Evolutionary conservation across 2,113 vertebrate genomes (phyloP).

Genomic region (Hassar affinis): DNA sequence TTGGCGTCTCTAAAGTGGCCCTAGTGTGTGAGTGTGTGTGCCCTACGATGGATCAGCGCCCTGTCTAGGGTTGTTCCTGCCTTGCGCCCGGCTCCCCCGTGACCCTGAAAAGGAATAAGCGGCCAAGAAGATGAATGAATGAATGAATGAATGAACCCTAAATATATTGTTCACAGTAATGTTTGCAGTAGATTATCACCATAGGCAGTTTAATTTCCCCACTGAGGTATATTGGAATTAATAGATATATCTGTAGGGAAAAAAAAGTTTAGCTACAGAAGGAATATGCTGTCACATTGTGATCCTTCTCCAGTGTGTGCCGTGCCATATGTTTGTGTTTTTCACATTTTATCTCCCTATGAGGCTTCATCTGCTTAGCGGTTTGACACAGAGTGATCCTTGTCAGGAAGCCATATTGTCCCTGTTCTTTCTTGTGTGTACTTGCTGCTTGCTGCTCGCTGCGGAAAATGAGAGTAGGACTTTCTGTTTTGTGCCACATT

Average conservation of each 20-base stretch:
- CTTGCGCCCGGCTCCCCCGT: too few species aligned
- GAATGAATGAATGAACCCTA: too few species aligned
- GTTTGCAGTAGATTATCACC: background rate
- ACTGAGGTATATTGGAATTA: background rate
- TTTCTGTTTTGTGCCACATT: slow-evolving; percentile 27
- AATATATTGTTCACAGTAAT: too few species aligned
- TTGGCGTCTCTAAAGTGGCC: too few species aligned
- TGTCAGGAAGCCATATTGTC: slow-evolving; percentile 38
- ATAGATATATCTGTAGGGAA: background rate
- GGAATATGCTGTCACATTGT: background rate
- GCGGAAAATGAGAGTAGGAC: background rate
- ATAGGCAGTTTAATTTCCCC: background rate
- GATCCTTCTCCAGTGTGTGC: background rate
- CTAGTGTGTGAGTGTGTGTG: too few species aligned
- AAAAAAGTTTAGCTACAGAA: background rate
- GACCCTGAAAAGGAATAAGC: too few species aligned
- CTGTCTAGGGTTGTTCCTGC: too few species aligned
- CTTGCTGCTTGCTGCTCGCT: too few species aligned
- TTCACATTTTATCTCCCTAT: background rate
- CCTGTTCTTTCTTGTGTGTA: slow-evolving; percentile 15
- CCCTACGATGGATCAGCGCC: too few species aligned
- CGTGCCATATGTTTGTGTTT: slow-evolving; percentile 16
- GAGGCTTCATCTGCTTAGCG: slow-evolving; percentile 17
- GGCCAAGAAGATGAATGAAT: too few species aligned
- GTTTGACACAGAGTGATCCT: background rate